A percentile compares a stretch with the other conserved stretches of the same genome.
Conservation (phyloP, 2,113 vertebrate genomes). For the Ictidomys tridecemlineatus region DNA sequence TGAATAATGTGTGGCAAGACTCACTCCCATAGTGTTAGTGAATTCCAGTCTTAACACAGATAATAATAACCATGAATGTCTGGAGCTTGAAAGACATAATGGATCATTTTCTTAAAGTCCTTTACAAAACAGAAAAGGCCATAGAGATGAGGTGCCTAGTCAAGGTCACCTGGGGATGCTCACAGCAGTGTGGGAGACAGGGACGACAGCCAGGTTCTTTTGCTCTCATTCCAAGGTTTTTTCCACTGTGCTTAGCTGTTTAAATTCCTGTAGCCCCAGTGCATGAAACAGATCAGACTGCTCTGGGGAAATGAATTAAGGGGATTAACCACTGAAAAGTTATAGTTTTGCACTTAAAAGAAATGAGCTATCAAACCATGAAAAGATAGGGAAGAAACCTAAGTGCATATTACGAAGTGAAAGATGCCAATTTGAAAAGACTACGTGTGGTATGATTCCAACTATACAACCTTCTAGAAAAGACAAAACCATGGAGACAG, state of each 20-base stretch:
- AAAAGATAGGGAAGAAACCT: background rate
- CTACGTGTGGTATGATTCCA: too few species aligned
- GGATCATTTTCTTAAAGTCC: background rate
- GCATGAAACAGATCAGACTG: background rate
- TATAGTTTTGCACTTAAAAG: background rate
- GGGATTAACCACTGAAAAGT: slow-evolving; percentile 29
- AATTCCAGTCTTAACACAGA: background rate
- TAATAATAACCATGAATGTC: background rate
- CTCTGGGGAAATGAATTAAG: slow-evolving; percentile 26
- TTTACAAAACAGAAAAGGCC: background rate
- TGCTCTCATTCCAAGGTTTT: background rate
- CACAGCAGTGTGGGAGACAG: background rate
- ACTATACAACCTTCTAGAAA: background rate
- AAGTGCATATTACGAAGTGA: background rate
- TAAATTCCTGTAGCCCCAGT: slow-evolving; percentile 12
- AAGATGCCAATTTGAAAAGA: background rate
- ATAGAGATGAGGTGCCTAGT: background rate
- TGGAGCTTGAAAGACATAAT: background rate
- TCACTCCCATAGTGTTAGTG: slow-evolving; percentile 20
- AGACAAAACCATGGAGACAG: background rate
- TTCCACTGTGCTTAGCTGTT: background rate
- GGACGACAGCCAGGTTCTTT: background rate
- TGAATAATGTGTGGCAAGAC: background rate
- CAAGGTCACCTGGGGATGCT: background rate
- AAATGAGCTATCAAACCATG: background rate